Evolutionary conservation across 2,797 vertebrate genomes (phyloP).

Genomic region (Clarias pachynema): DNA sequence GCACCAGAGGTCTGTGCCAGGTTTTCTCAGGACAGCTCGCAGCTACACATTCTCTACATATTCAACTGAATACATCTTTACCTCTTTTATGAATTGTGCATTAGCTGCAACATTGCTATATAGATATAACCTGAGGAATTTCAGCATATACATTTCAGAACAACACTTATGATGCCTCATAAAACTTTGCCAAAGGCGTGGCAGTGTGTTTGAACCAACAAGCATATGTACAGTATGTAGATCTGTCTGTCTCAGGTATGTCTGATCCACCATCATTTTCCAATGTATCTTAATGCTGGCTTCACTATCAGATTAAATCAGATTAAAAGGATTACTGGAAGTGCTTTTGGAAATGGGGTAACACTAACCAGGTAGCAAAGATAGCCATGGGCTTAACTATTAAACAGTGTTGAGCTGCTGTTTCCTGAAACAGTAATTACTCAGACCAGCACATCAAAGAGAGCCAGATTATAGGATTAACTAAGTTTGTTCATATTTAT

Average conservation of each 20-base stretch:
- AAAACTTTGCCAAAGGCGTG: slow-evolving; percentile 39
- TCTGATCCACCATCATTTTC: neutral
- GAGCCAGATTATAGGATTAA: neutral
- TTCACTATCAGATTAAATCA: neutral
- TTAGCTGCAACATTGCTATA: neutral
- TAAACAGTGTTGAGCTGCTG: neutral
- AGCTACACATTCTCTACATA: slow-evolving; percentile 13
- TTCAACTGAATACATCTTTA: slow-evolving; percentile 17
- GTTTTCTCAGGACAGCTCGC: neutral
- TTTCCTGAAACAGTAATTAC: neutral
- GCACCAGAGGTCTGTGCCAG: neutral
- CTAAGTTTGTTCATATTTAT: neutral
- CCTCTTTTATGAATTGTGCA: neutral
- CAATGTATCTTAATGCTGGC: neutral
- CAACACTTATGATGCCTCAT: slow-evolving; percentile 15
- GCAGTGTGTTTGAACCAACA: slow-evolving; percentile 2
- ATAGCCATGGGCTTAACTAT: neutral
- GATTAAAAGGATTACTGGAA: neutral
- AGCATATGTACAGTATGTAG: neutral
- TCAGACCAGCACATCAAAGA: neutral
- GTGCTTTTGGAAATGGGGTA: neutral
- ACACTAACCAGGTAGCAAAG: slow-evolving; percentile 1
- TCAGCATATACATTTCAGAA: slow-evolving; percentile 30
- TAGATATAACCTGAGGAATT: slow-evolving; percentile 3
- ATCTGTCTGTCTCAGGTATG: slow-evolving; percentile 1